A percentile compares a stretch with the other conserved stretches of the same genome.
These are phyloP conservation scores for Tiphia femorata DNA, from an alignment of 2,888 invertebrate species.

Conservation along the genomic window DNA sequence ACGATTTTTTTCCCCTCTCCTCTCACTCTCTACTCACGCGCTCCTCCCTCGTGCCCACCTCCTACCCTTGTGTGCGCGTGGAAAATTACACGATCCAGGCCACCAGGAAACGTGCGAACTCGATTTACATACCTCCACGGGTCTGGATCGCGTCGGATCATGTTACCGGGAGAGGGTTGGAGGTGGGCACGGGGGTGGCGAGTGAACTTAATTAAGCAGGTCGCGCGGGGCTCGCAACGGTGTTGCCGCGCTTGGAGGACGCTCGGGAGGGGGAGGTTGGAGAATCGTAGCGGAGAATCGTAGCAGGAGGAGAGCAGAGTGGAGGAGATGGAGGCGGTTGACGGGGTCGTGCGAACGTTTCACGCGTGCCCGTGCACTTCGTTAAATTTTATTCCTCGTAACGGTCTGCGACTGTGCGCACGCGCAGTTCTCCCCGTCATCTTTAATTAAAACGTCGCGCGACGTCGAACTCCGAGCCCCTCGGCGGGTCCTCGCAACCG, in stretches of 20 bases:
- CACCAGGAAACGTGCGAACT: constrained; percentile 28
- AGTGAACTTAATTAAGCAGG: constrained; percentile 46
- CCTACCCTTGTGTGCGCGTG: constrained; percentile 22
- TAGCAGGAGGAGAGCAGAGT: no score
- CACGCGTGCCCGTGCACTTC: constrained; percentile 43
- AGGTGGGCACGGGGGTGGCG: constrained; percentile 21
- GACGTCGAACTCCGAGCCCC: neutral
- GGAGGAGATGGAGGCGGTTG: no score
- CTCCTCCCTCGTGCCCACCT: neutral
- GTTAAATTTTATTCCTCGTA: constrained; percentile 49
- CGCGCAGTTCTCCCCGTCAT: neutral
- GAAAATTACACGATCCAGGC: constrained; percentile 42
- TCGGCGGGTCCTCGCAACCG: neutral
- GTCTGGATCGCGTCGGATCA: constrained; percentile 44
- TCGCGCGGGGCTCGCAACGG: constrained; percentile 42
- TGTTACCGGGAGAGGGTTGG: no score
- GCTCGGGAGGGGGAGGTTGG: no score
- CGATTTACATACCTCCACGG: constrained; percentile 49
- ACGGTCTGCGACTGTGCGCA: constrained; percentile 32
- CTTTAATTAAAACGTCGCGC: constrained; percentile 23
- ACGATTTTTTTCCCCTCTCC: neutral
- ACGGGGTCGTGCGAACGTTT: no score
- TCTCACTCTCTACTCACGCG: neutral
- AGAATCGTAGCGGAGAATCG: no score
- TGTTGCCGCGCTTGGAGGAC: no score